A percentile compares a stretch with the other conserved stretches of the same genome.
Evolutionary conservation across 2,797 vertebrate genomes (phyloP).

Genomic region (Crypturellus tataupa): DNA sequence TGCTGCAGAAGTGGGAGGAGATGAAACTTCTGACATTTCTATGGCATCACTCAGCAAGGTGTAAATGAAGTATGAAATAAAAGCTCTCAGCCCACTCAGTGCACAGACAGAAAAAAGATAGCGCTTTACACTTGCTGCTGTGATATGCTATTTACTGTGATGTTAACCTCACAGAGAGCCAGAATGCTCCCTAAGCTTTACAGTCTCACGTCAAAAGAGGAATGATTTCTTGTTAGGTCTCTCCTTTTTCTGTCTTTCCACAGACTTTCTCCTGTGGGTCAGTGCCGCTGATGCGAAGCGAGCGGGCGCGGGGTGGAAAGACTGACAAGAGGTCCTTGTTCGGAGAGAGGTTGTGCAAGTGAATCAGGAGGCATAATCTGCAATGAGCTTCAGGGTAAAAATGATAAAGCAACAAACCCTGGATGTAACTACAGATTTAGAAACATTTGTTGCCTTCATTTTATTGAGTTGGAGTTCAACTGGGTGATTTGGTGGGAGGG

Average conservation of each 20-base stretch:
- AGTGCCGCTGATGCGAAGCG: conserved; percentile 32
- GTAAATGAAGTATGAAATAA: conserved; percentile 84
- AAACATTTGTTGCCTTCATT: conserved; percentile 23
- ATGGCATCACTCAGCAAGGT: conserved; percentile 78
- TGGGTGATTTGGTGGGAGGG: not conserved
- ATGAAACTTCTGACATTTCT: conserved; percentile 71
- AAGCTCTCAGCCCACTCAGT: conserved; percentile 73
- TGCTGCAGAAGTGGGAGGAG: conserved; percentile 71
- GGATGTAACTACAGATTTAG: not conserved
- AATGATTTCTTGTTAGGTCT: conserved; percentile 39
- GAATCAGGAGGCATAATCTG: not conserved
- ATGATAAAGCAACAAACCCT: not conserved
- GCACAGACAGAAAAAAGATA: conserved; percentile 60
- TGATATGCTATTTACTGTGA: conserved; percentile 72
- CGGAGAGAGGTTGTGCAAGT: not conserved
- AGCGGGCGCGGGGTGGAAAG: conserved; percentile 40
- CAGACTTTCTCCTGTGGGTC: conserved; percentile 13
- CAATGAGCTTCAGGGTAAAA: conserved; percentile 25
- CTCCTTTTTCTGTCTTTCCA: conserved; percentile 38
- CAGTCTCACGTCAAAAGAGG: conserved; percentile 44
- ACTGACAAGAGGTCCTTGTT: conserved; percentile 9
- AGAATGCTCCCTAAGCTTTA: conserved; percentile 59
- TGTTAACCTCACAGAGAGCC: conserved; percentile 60
- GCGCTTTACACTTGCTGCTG: conserved; percentile 65
- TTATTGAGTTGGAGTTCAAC: conserved; percentile 2